Conservation (phyloP, 2,797 vertebrate genomes). For the Setipinna tenuifilis region DNA sequence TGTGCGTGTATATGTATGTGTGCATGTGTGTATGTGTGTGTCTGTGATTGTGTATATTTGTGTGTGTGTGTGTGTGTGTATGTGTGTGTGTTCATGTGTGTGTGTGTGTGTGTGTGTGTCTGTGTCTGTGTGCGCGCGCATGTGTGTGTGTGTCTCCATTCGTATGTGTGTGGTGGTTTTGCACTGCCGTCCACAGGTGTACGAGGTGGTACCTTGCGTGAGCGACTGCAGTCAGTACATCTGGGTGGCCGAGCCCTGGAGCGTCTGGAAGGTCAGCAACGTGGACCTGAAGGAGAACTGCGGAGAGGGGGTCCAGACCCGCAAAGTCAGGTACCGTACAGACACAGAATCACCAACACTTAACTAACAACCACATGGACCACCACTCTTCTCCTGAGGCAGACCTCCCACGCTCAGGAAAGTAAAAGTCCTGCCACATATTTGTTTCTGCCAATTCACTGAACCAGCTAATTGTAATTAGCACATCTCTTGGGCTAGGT, state of each 20-base stretch:
- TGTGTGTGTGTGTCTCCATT: too few species aligned
- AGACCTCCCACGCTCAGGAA: not conserved
- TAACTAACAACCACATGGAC: not conserved
- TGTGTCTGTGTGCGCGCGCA: too few species aligned
- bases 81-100: too few species aligned
- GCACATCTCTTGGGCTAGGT: too few species aligned
- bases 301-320: conserved; percentile 93
- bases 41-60: too few species aligned
- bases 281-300: conserved; percentile 93
- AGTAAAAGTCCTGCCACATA: too few species aligned
- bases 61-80: too few species aligned
- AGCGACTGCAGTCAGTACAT: conserved; percentile 95
- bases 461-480: too few species aligned
- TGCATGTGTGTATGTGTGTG: not conserved
- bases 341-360: not conserved
- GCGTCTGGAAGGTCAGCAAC: conserved; percentile 93
- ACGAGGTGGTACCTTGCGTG: conserved; percentile 95
- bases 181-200: conserved; percentile 79
- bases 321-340: conserved; percentile 89
- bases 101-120: too few species aligned
- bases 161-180: not conserved
- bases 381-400: not conserved
- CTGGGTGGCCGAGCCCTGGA: conserved; percentile 96
- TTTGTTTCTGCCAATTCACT: too few species aligned
- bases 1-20: not conserved